Percentiles rank a stretch among this genome's conserved stretches.
These are phyloP conservation scores for Harpalus rufipes DNA, from an alignment of 2,888 invertebrate genomes.

Conservation along the genomic window DNA sequence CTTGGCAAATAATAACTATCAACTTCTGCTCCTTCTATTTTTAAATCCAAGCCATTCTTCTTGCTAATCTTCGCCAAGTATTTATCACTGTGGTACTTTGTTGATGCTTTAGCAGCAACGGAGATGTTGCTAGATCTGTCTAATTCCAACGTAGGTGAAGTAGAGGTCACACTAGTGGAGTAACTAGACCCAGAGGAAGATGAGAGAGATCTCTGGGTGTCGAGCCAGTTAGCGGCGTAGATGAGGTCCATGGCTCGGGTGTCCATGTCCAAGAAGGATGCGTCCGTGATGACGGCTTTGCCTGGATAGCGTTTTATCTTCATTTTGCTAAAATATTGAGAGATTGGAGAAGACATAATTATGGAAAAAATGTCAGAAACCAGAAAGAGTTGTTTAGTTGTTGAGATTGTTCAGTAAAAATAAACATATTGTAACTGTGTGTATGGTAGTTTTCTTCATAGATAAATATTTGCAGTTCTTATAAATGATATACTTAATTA, in stretches of 20 bases:
- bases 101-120: neutral
- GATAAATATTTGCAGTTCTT: too few relatives aligned
- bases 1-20: slow-evolving; percentile 73
- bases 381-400: too few relatives aligned
- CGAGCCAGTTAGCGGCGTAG: slow-evolving; percentile 92
- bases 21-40: slow-evolving; percentile 74
- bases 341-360: too few relatives aligned
- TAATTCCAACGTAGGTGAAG: slow-evolving; percentile 78
- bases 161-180: slow-evolving; percentile 70
- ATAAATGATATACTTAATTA: too few relatives aligned
- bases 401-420: too few relatives aligned
- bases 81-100: slow-evolving; percentile 62
- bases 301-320: slow-evolving; percentile 92
- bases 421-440: too few relatives aligned
- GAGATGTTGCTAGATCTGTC: slow-evolving; percentile 75
- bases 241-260: slow-evolving; percentile 84
- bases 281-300: slow-evolving; percentile 84
- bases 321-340: slow-evolving; percentile 77
- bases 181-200: slow-evolving; percentile 74
- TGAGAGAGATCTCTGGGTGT: slow-evolving; percentile 82
- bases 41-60: slow-evolving; percentile 17
- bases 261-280: slow-evolving; percentile 83
- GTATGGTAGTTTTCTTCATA: too few relatives aligned
- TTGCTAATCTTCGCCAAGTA: slow-evolving; percentile 58
- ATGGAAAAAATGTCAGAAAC: too few relatives aligned